phyloP scores from a whole-genome alignment of 2,797 vertebrate species.

The Phyllotis vaccarum region DNA sequence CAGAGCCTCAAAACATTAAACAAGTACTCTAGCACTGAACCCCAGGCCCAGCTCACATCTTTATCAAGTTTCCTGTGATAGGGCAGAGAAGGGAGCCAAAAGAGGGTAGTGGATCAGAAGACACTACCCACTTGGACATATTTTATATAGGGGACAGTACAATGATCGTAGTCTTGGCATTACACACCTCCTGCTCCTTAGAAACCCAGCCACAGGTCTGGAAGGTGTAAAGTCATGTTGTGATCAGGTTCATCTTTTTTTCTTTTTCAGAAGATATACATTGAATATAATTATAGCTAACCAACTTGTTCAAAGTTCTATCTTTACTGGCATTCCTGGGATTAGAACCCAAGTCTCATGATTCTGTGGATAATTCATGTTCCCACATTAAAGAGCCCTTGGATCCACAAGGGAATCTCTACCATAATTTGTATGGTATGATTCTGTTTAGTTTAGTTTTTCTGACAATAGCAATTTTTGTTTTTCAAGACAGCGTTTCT shows the following conservation, averaged over 20 bases:
- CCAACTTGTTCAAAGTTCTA: slow-evolving; percentile 26
- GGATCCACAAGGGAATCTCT: not conserved
- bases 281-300: slow-evolving; percentile 40
- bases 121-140: slow-evolving; percentile 3
- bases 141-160: not conserved
- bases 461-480: slow-evolving; percentile 36
- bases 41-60: not conserved
- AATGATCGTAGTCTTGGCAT: not conserved
- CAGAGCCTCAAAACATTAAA: not conserved
- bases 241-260: slow-evolving; percentile 26
- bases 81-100: not conserved
- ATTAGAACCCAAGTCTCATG: slow-evolving; percentile 24
- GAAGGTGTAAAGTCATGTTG: slow-evolving; percentile 51
- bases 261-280: slow-evolving; percentile 7
- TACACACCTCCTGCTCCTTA: not conserved
- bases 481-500: not conserved
- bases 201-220: slow-evolving; percentile 21
- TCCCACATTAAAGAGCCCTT: slow-evolving; percentile 28
- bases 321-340: slow-evolving; percentile 22
- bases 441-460: not conserved
- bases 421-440: not conserved
- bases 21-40: not conserved
- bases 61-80: slow-evolving; percentile 33
- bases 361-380: not conserved
- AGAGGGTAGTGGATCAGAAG: not conserved